Percentiles rank a stretch among this genome's conserved stretches.
phyloP scores from a whole-genome alignment of 2,888 invertebrate genomes.

The Heliconius hortense region DNA sequence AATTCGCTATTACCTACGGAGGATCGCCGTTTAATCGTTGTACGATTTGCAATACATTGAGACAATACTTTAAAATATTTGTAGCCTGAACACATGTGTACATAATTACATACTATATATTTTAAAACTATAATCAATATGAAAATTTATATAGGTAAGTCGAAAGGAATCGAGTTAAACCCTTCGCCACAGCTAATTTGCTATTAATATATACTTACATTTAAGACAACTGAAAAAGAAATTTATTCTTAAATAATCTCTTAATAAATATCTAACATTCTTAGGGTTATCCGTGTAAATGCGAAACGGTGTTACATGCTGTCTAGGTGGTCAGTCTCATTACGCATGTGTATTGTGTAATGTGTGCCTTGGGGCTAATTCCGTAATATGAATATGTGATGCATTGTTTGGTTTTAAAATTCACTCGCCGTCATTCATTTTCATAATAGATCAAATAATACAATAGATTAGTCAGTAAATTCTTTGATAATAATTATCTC shows the following conservation, averaged over 20 bases:
- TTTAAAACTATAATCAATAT: background rate
- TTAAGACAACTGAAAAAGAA: background rate
- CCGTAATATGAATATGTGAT: constrained; percentile 26
- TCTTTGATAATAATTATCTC: background rate
- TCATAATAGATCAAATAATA: constrained; percentile 27
- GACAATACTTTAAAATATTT: background rate
- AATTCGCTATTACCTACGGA: background rate
- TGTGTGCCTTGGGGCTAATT: background rate
- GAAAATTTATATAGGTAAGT: background rate
- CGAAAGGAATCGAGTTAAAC: too few relatives aligned
- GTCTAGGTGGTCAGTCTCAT: constrained; percentile 14
- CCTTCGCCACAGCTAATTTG: too few relatives aligned
- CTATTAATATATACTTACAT: too few relatives aligned
- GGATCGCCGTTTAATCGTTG: background rate
- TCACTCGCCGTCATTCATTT: constrained; percentile 37
- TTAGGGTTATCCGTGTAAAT: too few relatives aligned
- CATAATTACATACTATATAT: background rate
- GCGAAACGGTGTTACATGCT: background rate
- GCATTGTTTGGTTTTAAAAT: constrained; percentile 25
- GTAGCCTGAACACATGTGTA: background rate
- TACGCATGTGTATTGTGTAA: background rate
- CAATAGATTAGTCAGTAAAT: background rate
- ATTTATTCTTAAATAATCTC: background rate
- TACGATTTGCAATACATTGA: background rate
- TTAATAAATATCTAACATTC: too few relatives aligned